Base-by-base conservation (phyloP, 2,797 vertebrate genomes). In the Oreortyx pictus region DNA sequence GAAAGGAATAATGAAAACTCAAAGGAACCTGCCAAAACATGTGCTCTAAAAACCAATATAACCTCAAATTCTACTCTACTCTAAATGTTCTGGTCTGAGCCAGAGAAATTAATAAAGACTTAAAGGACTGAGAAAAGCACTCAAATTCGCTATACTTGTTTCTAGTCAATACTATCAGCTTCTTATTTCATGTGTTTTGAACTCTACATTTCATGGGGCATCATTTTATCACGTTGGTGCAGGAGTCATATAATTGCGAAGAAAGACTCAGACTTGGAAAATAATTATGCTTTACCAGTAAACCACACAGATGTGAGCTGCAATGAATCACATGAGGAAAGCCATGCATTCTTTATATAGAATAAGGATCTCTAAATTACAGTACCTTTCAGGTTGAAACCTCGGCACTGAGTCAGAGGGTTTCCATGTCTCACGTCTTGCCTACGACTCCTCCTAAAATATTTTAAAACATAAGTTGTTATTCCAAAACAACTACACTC, bases 371-470 rank as follows among this genome's bases (percentile, higher is more conserved):
- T 72, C n/a, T 68, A 76, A 85, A 67, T 94, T 92, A 82, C 6
- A 88, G 46, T 98, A 99, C 99, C 99, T 98, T 99, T 99, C 25
- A 99, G 98, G 94, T 99, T 99, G 98, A 99, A 99, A 90, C 99
- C 99, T 97, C 99, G 97, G 95, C 99, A 99, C 61, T 99, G 99
- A 64, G 99, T 99, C 96, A 99, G 97, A 76, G 99, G 99, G 94
- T 99, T 99, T 92, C 99, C 99, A 80, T 99, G 98, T 96, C 99
- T 99, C 74, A 99, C 98, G 3, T 99, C 99, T 97, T 99, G 99
- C 96, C 99, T 98, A 82, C 99, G 98, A 97, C 99, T 99, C 93
- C 99, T 98, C 97, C 99, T 99, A 39, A 66, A 95, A 92, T 49
- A 76, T 86, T 68, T 86, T 72, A 57, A 85, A 83, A 91, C 52